Evolutionary conservation across 1,140 invertebrate genomes (phyloP).

Genomic region (Eupeodes corollae): DNA sequence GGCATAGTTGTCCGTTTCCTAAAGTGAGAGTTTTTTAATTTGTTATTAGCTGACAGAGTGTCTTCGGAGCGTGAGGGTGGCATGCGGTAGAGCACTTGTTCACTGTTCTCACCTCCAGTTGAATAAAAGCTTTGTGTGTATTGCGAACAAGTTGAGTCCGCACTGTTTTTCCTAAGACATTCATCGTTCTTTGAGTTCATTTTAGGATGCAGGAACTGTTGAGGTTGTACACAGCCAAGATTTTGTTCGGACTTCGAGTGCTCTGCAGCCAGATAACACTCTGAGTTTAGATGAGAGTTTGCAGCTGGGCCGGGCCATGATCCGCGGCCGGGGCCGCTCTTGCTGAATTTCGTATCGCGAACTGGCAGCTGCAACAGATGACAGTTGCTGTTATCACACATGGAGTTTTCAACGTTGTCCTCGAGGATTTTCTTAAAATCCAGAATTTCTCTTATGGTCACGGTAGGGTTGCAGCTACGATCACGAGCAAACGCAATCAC

Average conservation of each 20-base stretch:
- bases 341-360: slow-evolving; percentile 61
- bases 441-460: slow-evolving; percentile 28
- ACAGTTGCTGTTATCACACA: slow-evolving; percentile 15
- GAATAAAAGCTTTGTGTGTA: slow-evolving; percentile 31
- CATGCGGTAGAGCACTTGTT: slow-evolving; percentile 38
- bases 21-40: slow-evolving; percentile 16
- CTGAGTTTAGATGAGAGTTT: slow-evolving; percentile 22
- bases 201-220: slow-evolving; percentile 42
- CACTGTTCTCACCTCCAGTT: slow-evolving; percentile 9
- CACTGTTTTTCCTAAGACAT: slow-evolving; percentile 50
- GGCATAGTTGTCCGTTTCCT: slow-evolving; percentile 40
- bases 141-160: slow-evolving; percentile 40
- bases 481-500: slow-evolving; percentile 85
- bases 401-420: slow-evolving; percentile 6
- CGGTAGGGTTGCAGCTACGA: slow-evolving; percentile 39
- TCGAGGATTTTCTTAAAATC: slow-evolving; percentile 16
- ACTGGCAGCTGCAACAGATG: slow-evolving; percentile 56
- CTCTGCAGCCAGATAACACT: slow-evolving; percentile 40
- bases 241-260: slow-evolving; percentile 78
- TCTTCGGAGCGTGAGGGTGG: slow-evolving; percentile 69
- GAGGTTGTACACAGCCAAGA: slow-evolving; percentile 40
- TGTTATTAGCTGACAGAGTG: slow-evolving; percentile 44
- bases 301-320: slow-evolving; percentile 74
- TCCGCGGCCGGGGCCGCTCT: slow-evolving; percentile 61
- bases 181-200: slow-evolving; percentile 39